A percentile compares a stretch with the other conserved stretches of the same genome.
Evolutionary conservation across 2,797 vertebrate species (phyloP).

Genomic region (Orientallactaga sibirica): DNA sequence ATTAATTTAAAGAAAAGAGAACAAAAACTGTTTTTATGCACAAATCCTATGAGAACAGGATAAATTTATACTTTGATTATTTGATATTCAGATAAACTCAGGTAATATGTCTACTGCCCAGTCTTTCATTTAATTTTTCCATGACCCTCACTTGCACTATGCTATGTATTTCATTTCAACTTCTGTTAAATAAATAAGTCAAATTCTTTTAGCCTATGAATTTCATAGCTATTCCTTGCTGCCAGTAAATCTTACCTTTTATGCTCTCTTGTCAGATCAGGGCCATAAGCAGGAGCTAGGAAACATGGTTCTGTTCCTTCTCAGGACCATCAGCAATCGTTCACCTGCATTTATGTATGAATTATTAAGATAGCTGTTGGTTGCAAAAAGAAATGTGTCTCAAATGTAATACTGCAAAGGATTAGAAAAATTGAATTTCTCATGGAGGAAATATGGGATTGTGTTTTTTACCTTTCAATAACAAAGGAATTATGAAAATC

Average conservation of each 20-base stretch:
- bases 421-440: constrained; percentile 47
- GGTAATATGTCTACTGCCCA: constrained; percentile 29
- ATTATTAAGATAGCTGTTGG: constrained; percentile 58
- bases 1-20: neutral
- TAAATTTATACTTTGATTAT: constrained; percentile 47
- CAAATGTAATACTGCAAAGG: constrained; percentile 47
- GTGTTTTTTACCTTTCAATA: constrained; percentile 23
- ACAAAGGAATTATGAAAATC: constrained; percentile 57
- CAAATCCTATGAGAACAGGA: neutral
- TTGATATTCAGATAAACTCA: constrained; percentile 64
- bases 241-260: constrained; percentile 68
- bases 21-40: constrained; percentile 57
- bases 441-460: constrained; percentile 19
- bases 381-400: constrained; percentile 50
- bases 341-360: constrained; percentile 61
- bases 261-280: constrained; percentile 65
- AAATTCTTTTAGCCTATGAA: constrained; percentile 65
- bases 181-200: constrained; percentile 72
- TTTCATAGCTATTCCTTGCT: constrained; percentile 52
- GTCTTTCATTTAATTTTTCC: constrained; percentile 61
- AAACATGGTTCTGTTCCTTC: constrained; percentile 10
- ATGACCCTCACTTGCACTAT: constrained; percentile 71
- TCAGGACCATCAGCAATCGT: constrained; percentile 48
- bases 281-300: constrained; percentile 51
- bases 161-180: constrained; percentile 76